Base-by-base conservation (phyloP, 2,888 invertebrate genomes). In the Drosophila siamana region DNA sequence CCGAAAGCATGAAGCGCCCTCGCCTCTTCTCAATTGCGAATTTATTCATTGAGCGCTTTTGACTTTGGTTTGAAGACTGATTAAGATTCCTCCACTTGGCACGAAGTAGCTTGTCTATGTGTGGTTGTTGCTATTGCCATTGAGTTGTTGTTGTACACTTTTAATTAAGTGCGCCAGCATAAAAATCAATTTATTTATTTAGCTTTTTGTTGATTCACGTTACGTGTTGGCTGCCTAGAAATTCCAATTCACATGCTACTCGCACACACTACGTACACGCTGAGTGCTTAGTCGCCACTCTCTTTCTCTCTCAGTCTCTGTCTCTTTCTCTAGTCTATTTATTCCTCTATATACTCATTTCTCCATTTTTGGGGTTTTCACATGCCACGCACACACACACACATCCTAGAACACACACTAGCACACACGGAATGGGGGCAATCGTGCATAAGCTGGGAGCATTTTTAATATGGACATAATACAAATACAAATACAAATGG, bases 161-260 rank as follows among this genome's bases (percentile, higher is more conserved):
- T 74, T 80, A 78, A 78, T 80, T 79, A 80, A 72, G 69, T 74
- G 65, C 65, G 55, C 52, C 54, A 60, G 51, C 59, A 65, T 46
- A 47, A 65, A 71, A 81, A 71, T 81, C 81, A 82, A 85, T 81
- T 79, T 82, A 79, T 85, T 74, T 79, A 36, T 74, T 69, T 59
- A 44, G 30, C 72, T 61, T 62, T 48, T 55, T 62, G 57, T 57
- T 33, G 60, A 76, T 52, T 74, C 61, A 70, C 8, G 54, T 50
- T 52, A 61, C 47, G 60, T 72, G 67, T 67, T 46, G 52, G 56
- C 51, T 69, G 73, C 26, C 36, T n/a, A 30, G 60, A 52, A 64
- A 70, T 60, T 44, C 30, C 28, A 60, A 41, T 52, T 52, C 54
- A 19, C 30, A 26, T 16, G 36, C 41, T 33, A 11, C n/a, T 33